Conservation (phyloP, 2,888 invertebrate species). For the Terebella lapidaria region DNA sequence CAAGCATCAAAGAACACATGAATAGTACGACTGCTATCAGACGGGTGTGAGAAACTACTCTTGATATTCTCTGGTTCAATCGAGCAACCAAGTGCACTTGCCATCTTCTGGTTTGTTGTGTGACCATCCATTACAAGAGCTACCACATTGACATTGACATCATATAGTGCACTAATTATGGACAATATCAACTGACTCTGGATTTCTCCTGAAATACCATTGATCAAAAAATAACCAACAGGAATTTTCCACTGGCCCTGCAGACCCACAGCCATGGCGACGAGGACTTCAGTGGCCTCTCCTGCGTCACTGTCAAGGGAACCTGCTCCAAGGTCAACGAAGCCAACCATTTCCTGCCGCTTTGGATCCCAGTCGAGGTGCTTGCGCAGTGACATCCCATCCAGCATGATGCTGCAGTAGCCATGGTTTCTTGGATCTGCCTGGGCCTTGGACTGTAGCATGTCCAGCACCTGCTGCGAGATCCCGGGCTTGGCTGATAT, state of each 20-base stretch:
- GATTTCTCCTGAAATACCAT: neutral
- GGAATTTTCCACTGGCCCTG: neutral
- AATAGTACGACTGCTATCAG: neutral
- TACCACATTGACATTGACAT: neutral
- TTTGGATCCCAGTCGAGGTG: neutral
- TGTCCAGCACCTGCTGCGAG: neutral
- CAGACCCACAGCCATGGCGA: neutral
- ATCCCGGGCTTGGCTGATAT: neutral
- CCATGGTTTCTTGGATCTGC: neutral
- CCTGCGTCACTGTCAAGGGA: neutral
- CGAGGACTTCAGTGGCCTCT: neutral
- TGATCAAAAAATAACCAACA: neutral
- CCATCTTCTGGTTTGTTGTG: too few species aligned
- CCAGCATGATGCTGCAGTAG: neutral
- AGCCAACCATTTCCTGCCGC: neutral
- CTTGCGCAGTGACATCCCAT: neutral
- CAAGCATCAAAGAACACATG: neutral
- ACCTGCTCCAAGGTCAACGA: neutral
- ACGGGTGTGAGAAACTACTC: neutral
- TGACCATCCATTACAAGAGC: constrained; percentile 1
- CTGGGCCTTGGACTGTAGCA: neutral
- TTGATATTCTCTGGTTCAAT: neutral
- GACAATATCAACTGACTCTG: neutral
- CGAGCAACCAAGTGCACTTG: too few species aligned
- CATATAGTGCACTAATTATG: neutral